These are phyloP conservation scores for Vesta saturnalis DNA, from an alignment of 2,888 invertebrate genomes.

Conservation along the genomic window DNA sequence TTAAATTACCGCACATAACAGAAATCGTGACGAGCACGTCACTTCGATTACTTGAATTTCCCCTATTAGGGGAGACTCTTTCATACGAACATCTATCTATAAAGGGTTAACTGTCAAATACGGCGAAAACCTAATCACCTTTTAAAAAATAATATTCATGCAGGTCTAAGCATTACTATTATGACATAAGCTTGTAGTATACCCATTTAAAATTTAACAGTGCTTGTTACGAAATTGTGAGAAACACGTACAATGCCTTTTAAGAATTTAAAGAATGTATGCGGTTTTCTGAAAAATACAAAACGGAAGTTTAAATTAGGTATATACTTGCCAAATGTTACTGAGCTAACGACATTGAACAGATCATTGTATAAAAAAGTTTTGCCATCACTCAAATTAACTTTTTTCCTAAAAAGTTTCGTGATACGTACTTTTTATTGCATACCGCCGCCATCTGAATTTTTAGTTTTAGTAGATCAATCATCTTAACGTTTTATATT, in stretches of 20 bases:
- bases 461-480: neutral
- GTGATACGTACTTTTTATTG: neutral
- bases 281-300: neutral
- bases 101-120: slow-evolving; percentile 16
- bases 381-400: neutral
- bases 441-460: neutral
- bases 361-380: slow-evolving; percentile 1
- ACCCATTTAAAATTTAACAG: too few species aligned
- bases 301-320: neutral
- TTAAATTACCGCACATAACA: slow-evolving; percentile 1
- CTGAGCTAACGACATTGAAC: neutral
- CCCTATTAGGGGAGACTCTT: slow-evolving; percentile 3
- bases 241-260: too few species aligned
- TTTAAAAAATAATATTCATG: neutral
- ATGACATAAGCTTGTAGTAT: too few species aligned
- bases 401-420: too few species aligned
- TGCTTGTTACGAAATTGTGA: too few species aligned
- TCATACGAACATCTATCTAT: neutral
- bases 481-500: too few species aligned
- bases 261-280: neutral
- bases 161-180: too few species aligned
- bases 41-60: slow-evolving; percentile 1
- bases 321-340: neutral
- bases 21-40: slow-evolving; percentile 6
- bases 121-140: neutral